Conservation (phyloP, 2,888 invertebrate species). For the Psylliodes chrysocephalus region DNA sequence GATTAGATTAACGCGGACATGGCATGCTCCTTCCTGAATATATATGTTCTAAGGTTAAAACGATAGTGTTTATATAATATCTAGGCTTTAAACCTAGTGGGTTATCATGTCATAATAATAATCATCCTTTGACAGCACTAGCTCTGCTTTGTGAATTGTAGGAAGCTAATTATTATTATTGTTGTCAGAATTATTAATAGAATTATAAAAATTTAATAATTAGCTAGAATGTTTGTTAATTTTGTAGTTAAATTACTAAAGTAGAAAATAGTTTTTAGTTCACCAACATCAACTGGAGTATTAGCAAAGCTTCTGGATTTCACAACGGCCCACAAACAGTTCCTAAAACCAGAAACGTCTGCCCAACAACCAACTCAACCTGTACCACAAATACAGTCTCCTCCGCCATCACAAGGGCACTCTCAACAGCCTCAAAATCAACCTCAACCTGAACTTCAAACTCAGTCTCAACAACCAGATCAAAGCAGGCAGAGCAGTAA, state of each 20-base stretch:
- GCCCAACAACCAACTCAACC: slow-evolving; percentile 1
- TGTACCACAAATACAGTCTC: neutral
- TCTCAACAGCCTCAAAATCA: neutral
- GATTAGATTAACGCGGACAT: too few species aligned
- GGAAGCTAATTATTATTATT: too few species aligned
- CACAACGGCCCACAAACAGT: slow-evolving; percentile 5
- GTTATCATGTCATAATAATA: too few species aligned
- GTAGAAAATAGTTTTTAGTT: slow-evolving; percentile 24
- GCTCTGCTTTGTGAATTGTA: too few species aligned
- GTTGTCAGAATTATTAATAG: too few species aligned
- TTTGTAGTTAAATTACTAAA: neutral
- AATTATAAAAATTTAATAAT: too few species aligned
- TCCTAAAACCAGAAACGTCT: slow-evolving; percentile 16
- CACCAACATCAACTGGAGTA: slow-evolving; percentile 6
- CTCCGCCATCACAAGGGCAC: neutral
- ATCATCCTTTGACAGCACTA: too few species aligned
- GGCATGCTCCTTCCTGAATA: too few species aligned
- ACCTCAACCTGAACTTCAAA: neutral
- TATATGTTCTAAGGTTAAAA: too few species aligned
- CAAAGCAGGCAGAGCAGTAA: neutral
- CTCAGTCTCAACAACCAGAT: neutral
- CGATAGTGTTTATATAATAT: too few species aligned
- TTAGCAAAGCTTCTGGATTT: slow-evolving; percentile 16
- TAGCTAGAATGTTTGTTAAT: too few species aligned
- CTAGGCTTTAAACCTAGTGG: too few species aligned